A percentile compares a stretch with the other conserved stretches of the same genome.
Conservation (phyloP, 2,797 vertebrate species). For the Dendrocincla fuliginosa region DNA sequence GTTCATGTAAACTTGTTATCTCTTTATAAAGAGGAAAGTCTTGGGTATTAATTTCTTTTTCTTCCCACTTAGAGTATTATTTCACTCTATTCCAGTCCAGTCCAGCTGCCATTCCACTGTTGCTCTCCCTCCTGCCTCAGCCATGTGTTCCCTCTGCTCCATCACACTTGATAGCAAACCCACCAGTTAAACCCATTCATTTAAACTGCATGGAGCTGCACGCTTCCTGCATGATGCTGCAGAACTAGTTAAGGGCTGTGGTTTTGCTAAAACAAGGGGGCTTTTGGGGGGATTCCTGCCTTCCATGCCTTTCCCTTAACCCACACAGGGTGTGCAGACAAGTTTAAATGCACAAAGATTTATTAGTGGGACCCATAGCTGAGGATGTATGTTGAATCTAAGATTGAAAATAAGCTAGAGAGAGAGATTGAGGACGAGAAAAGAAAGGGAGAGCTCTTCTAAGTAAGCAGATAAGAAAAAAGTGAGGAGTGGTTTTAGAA, state of each 20-base stretch:
- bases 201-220: not conserved
- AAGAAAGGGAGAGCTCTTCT: not conserved
- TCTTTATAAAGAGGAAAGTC: not conserved
- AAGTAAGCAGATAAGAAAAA: not conserved
- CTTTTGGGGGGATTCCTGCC: rapidly evolving
- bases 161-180: not conserved
- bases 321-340: rapidly evolving
- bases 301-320: not conserved
- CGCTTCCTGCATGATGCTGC: not conserved
- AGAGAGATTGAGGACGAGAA: not conserved
- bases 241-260: not conserved
- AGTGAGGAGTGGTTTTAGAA: not conserved
- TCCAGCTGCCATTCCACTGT: not conserved
- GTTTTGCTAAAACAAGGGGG: not conserved
- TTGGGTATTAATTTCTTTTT: not conserved
- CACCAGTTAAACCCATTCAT: not conserved
- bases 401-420: not conserved
- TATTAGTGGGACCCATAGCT: not conserved
- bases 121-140: not conserved
- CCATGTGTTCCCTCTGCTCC: not conserved
- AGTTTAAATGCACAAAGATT: not conserved
- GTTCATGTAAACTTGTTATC: not conserved
- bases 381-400: not conserved
- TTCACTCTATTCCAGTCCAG: not conserved
- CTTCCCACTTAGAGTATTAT: not conserved